A percentile compares a stretch with the other conserved stretches of the same genome.
Conservation (phyloP, 2,113 vertebrate genomes). For the Plestiodon gilberti region DNA sequence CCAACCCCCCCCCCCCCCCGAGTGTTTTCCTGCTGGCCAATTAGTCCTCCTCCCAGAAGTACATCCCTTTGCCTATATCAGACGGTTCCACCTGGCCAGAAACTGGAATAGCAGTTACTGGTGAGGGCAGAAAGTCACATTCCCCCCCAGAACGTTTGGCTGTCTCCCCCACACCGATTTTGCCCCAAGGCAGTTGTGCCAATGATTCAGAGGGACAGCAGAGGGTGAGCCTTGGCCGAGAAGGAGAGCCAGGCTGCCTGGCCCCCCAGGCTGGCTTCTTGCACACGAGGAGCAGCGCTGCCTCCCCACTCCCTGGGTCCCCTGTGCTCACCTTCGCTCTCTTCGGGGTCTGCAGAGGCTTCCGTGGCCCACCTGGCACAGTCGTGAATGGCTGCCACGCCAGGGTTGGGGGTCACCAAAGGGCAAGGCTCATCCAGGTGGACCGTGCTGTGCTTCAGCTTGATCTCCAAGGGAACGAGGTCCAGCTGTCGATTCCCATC, state of each 20-base stretch:
- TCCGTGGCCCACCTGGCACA: slow-evolving; percentile 86
- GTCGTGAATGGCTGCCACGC: slow-evolving; percentile 88
- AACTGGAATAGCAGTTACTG: background rate
- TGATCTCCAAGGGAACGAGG: slow-evolving; percentile 88
- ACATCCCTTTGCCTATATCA: too few relatives aligned
- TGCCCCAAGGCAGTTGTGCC: background rate
- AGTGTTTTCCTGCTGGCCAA: too few relatives aligned
- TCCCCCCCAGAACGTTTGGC: background rate
- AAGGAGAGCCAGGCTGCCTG: background rate
- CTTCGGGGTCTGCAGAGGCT: slow-evolving; percentile 51
- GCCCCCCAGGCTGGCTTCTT: too few relatives aligned
- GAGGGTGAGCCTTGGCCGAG: background rate
- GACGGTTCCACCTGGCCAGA: background rate
- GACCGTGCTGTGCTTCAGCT: slow-evolving; percentile 87
- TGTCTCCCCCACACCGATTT: background rate
- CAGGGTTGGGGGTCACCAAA: slow-evolving; percentile 78
- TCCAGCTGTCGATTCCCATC: slow-evolving; percentile 75
- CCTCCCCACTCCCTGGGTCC: accelerated
- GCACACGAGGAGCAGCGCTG: too few relatives aligned
- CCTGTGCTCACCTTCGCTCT: slow-evolving; percentile 75
- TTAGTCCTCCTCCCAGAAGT: too few relatives aligned
- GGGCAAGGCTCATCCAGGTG: slow-evolving; percentile 82
- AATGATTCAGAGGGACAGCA: background rate
- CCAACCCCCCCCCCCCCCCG: too few relatives aligned
- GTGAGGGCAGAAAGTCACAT: background rate